Evolutionary conservation across 2,797 vertebrate species (phyloP).

Genomic region (Coregonus sp.): DNA sequence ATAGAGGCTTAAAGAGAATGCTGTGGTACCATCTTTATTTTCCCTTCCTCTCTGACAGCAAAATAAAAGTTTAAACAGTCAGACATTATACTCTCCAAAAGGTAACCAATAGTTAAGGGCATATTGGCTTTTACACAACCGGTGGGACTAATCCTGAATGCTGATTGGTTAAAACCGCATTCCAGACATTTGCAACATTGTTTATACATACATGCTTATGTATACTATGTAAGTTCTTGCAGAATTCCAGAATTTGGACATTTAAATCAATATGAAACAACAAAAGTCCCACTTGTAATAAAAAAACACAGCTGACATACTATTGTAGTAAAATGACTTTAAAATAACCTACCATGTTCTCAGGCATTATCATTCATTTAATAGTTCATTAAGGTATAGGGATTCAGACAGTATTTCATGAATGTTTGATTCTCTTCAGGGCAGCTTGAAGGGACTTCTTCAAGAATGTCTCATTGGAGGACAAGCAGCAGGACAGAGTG

Average conservation of each 20-base stretch:
- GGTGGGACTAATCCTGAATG: no score
- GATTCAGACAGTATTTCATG: conserved; percentile 11
- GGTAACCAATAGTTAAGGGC: no score
- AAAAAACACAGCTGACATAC: no score
- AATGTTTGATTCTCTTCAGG: conserved; percentile 73
- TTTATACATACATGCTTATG: no score
- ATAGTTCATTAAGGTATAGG: neutral
- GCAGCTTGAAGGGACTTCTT: conserved; percentile 87
- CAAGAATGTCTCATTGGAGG: conserved; percentile 78
- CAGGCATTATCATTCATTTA: neutral
- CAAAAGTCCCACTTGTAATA: neutral
- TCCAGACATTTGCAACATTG: no score
- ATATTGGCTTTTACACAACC: no score
- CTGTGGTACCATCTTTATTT: neutral
- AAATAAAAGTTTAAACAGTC: neutral
- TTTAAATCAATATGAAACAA: neutral
- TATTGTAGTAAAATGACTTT: no score
- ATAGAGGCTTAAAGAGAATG: no score
- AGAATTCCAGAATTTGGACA: neutral
- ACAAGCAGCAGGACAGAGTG: conserved; percentile 74
- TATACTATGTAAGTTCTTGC: no score
- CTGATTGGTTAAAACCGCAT: no score
- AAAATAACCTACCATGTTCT: neutral
- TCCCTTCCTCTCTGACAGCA: neutral
- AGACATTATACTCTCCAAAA: neutral